Conservation (phyloP, 2,888 invertebrate genomes). For the Dyspetes luteomarginatus region DNA sequence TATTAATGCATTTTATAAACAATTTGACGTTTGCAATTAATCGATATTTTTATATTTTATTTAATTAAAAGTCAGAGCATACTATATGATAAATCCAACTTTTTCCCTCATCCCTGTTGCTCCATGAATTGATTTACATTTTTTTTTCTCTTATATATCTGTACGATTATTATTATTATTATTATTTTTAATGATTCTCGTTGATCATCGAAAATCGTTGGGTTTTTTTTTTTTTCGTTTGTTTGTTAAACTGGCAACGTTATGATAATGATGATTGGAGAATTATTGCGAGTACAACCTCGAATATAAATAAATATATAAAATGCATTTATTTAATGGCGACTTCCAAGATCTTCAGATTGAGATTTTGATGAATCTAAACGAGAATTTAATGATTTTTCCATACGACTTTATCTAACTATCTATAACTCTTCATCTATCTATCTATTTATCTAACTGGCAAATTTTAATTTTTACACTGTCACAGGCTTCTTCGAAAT, state of each 20-base stretch:
- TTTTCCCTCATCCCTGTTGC: conserved; percentile 48
- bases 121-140: conserved; percentile 54
- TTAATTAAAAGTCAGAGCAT: too few species aligned
- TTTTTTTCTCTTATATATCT: conserved; percentile 15
- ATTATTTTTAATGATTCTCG: conserved; percentile 23
- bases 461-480: conserved; percentile 49
- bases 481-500: conserved; percentile 77
- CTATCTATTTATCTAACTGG: background rate
- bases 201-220: conserved; percentile 34
- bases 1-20: conserved; percentile 22
- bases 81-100: too few species aligned
- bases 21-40: background rate
- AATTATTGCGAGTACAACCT: conserved; percentile 40
- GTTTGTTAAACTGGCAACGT: conserved; percentile 10
- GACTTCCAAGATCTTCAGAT: background rate
- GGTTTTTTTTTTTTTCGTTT: conserved; percentile 11
- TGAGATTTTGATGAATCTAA: conserved; percentile 13
- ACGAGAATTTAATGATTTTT: background rate
- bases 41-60: too few species aligned
- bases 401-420: background rate
- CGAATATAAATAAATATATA: too few species aligned
- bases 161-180: conserved; percentile 47
- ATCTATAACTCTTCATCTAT: background rate
- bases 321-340: background rate
- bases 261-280: conserved; percentile 6